Conservation (phyloP, 1,140 invertebrate genomes). For the Dreissena rostriformis region DNA sequence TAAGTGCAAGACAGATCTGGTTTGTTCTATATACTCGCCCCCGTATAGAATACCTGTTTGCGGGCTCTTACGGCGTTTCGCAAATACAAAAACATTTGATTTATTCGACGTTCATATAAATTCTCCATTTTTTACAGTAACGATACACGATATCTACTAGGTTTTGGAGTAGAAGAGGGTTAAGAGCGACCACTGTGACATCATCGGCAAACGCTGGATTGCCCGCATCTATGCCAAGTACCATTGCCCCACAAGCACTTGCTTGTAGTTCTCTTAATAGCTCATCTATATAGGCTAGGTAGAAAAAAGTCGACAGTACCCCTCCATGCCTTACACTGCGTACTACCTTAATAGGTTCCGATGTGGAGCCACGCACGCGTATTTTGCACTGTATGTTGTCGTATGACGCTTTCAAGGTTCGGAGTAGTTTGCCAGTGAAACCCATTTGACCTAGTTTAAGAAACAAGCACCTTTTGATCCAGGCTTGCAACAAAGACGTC, state of each 20-base stretch:
- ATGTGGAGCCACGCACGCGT: background rate
- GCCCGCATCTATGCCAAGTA: background rate
- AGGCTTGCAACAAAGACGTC: background rate
- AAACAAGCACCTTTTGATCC: background rate
- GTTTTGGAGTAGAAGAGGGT: background rate
- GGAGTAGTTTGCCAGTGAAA: background rate
- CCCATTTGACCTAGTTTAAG: background rate
- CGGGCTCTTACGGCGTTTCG: no score
- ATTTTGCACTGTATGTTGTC: background rate
- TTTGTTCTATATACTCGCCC: no score
- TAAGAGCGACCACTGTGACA: background rate
- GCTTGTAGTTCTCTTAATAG: background rate
- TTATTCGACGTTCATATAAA: no score
- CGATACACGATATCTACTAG: no score
- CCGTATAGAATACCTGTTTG: no score
- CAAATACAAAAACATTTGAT: no score
- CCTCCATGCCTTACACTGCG: background rate
- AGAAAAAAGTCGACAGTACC: background rate
- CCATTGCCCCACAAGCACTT: background rate
- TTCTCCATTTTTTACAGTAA: no score
- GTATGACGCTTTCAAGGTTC: background rate
- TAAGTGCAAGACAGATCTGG: no score
- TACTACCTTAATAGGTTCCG: background rate
- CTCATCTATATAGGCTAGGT: background rate
- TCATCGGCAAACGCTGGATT: background rate